These are phyloP conservation scores for Pachyuromys duprasi DNA, from an alignment of 2,797 vertebrate genomes.

Conservation along the genomic window DNA sequence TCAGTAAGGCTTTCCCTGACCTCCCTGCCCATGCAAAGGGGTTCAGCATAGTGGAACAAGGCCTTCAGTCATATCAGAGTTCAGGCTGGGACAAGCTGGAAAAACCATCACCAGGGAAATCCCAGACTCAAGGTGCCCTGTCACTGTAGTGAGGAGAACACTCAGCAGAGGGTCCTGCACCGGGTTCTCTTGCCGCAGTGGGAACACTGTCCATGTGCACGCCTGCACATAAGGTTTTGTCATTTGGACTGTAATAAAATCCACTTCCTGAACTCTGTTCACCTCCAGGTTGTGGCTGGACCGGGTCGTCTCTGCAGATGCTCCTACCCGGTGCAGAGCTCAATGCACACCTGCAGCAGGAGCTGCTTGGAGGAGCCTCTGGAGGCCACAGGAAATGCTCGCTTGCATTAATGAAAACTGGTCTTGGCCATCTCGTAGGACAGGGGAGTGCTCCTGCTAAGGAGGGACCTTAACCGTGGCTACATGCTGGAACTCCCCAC, in stretches of 20 bases:
- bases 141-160: slow-evolving; percentile 75
- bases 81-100: slow-evolving; percentile 54
- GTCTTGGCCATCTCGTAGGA: slow-evolving; percentile 2
- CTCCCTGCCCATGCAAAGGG: neutral
- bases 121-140: slow-evolving; percentile 60
- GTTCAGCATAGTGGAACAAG: slow-evolving; percentile 29
- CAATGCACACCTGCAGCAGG: slow-evolving; percentile 63
- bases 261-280: slow-evolving; percentile 34
- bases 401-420: slow-evolving; percentile 34
- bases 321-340: neutral
- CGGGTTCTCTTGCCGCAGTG: neutral
- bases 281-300: neutral
- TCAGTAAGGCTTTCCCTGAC: slow-evolving; percentile 30
- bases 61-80: neutral
- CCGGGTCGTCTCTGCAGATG: neutral
- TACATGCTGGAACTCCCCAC: neutral
- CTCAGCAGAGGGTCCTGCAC: slow-evolving; percentile 65
- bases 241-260: slow-evolving; percentile 77
- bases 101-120: slow-evolving; percentile 75
- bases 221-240: slow-evolving; percentile 78
- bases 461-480: neutral
- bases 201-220: neutral
- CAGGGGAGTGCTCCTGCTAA: neutral
- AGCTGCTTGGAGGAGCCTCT: neutral
- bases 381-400: slow-evolving; percentile 15